phyloP scores from a whole-genome alignment of 2,797 vertebrate genomes.

The Ptychadena robeensis region DNA sequence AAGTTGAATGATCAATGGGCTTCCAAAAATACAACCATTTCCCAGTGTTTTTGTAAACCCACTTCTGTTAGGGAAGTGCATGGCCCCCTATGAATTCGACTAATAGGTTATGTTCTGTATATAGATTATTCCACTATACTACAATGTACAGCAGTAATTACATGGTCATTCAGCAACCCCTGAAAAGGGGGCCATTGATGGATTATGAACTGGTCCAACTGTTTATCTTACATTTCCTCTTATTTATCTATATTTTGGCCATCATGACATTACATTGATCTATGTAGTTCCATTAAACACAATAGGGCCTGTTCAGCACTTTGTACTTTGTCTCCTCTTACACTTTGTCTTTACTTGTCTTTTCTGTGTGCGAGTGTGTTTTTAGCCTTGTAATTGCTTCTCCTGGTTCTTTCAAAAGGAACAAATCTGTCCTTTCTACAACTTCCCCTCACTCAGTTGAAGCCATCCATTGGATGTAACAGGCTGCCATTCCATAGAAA shows the following conservation, averaged over 20 bases:
- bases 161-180: no score
- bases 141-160: no score
- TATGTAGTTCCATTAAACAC: background rate
- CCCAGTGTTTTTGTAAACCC: no score
- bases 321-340: background rate
- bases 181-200: no score
- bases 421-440: background rate
- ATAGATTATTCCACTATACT: no score
- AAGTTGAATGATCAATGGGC: background rate
- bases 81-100: no score
- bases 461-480: background rate
- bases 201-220: no score
- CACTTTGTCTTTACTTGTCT: slow-evolving; percentile 29
- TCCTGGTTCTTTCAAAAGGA: slow-evolving; percentile 8
- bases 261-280: background rate
- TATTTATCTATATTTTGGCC: background rate
- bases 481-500: slow-evolving; percentile 4
- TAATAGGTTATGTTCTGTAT: no score
- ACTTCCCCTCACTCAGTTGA: background rate
- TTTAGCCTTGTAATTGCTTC: slow-evolving; percentile 26
- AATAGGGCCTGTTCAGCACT: slow-evolving; percentile 35
- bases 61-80: no score
- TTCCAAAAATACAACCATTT: background rate
- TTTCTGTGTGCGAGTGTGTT: slow-evolving; percentile 1
- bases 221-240: no score